Conservation (phyloP, 92 coral and sea anemone species). For the Bergia sp. region DNA sequence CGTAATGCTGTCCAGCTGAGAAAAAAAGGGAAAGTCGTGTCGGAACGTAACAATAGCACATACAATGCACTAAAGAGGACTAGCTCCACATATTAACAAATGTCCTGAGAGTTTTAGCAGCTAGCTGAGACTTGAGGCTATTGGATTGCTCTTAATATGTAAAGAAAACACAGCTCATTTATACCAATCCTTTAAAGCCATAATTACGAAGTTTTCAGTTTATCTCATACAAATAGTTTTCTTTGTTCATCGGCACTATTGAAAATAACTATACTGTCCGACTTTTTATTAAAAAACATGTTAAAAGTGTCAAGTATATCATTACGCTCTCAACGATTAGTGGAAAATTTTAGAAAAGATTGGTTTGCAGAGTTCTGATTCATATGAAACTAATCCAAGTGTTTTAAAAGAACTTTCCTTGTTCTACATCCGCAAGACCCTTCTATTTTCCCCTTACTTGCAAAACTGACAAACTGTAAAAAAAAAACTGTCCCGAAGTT, state of each 20-base stretch:
- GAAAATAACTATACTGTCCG: neutral
- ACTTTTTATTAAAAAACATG: neutral
- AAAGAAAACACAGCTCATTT: neutral
- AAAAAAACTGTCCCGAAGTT: too few species aligned
- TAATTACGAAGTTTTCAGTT: neutral
- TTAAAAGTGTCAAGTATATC: too few species aligned
- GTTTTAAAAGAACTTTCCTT: too few species aligned
- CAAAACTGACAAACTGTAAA: neutral
- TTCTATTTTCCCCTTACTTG: neutral
- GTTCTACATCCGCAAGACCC: neutral
- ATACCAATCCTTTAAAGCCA: neutral
- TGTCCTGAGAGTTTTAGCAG: neutral
- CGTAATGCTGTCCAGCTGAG: slow-evolving; percentile 21
- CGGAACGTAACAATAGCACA: neutral
- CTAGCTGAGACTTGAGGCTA: neutral
- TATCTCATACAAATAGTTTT: neutral
- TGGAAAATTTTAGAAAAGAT: neutral
- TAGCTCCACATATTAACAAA: neutral
- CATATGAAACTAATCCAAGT: neutral
- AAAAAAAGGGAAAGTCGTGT: neutral
- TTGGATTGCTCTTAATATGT: neutral
- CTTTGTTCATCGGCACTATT: neutral
- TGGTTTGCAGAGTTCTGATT: neutral
- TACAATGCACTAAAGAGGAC: neutral
- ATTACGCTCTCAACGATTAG: neutral